Evolutionary conservation across 2,797 vertebrate species (phyloP).

Genomic region (Sebastes kiyomatsui): DNA sequence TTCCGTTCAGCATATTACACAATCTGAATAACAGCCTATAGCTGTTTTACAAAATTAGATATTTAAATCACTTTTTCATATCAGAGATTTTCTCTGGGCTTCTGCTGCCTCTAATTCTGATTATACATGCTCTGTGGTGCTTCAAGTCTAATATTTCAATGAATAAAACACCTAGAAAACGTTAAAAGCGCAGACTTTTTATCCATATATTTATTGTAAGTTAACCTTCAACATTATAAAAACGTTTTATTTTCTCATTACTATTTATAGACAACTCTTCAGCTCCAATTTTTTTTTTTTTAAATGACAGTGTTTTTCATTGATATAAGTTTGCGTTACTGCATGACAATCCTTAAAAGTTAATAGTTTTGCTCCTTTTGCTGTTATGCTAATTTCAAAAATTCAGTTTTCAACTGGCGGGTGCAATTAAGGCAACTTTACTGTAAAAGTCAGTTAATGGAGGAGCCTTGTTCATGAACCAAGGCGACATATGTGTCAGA

Average conservation of each 20-base stretch:
- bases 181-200: background rate
- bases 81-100: slow-evolving; percentile 33
- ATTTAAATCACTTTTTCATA: slow-evolving; percentile 36
- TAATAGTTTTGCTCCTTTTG: slow-evolving; percentile 31
- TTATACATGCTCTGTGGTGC: slow-evolving; percentile 27
- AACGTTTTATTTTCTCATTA: background rate
- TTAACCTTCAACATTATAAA: background rate
- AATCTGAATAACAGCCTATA: slow-evolving; percentile 53
- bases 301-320: background rate
- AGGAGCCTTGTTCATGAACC: slow-evolving; percentile 23
- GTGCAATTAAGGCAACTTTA: slow-evolving; percentile 54
- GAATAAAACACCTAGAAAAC: background rate
- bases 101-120: slow-evolving; percentile 31
- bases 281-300: background rate
- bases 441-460: slow-evolving; percentile 27
- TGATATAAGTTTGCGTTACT: background rate
- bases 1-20: slow-evolving; percentile 56
- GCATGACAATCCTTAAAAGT: slow-evolving; percentile 1
- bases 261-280: background rate
- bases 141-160: background rate
- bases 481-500: slow-evolving; percentile 30
- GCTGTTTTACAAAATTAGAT: slow-evolving; percentile 51
- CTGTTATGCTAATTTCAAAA: slow-evolving; percentile 22
- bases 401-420: background rate
- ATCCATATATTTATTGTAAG: background rate